A percentile compares a stretch with the other conserved stretches of the same genome.
phyloP scores from a whole-genome alignment of 2,113 vertebrate genomes.

The Numida meleagris region DNA sequence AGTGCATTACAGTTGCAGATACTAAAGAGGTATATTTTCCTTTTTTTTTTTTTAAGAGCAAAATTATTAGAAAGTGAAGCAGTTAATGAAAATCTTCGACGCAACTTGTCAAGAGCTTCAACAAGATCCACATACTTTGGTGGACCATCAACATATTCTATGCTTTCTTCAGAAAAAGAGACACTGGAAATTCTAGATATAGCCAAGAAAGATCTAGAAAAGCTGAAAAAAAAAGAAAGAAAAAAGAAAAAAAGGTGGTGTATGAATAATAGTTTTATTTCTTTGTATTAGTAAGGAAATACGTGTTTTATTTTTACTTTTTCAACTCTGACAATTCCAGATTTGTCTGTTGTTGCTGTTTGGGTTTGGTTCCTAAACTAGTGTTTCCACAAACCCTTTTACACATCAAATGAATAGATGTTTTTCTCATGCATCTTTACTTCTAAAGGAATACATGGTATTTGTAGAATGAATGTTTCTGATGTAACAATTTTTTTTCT shows the following conservation, averaged over 20 bases:
- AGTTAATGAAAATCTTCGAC: slow-evolving; percentile 91
- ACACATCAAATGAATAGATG: accelerated
- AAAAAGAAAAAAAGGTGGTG: slow-evolving; percentile 96
- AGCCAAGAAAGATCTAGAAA: slow-evolving; percentile 95
- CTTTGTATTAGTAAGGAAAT: not conserved
- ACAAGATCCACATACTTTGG: slow-evolving; percentile 84
- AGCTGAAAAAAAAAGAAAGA: slow-evolving; percentile 93
- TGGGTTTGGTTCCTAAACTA: not conserved
- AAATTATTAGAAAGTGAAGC: slow-evolving; percentile 97
- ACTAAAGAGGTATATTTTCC: not conserved
- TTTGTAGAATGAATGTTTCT: not conserved
- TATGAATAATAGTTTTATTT: slow-evolving; percentile 27
- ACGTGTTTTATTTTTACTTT: not conserved
- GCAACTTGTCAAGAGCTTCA: slow-evolving; percentile 87
- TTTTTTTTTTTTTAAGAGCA: slow-evolving; percentile 77
- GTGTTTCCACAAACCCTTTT: not conserved
- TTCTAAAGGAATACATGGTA: not conserved
- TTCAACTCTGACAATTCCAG: not conserved
- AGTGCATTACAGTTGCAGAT: not conserved
- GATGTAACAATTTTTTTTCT: not conserved
- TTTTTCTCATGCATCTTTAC: not conserved
- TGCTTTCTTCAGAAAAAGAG: slow-evolving; percentile 86
- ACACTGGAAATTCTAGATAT: slow-evolving; percentile 92
- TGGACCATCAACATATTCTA: slow-evolving; percentile 79
- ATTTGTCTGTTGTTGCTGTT: not conserved